Evolutionary conservation across 2,888 invertebrate species (phyloP).

Genomic region (Lamproptera curius): DNA sequence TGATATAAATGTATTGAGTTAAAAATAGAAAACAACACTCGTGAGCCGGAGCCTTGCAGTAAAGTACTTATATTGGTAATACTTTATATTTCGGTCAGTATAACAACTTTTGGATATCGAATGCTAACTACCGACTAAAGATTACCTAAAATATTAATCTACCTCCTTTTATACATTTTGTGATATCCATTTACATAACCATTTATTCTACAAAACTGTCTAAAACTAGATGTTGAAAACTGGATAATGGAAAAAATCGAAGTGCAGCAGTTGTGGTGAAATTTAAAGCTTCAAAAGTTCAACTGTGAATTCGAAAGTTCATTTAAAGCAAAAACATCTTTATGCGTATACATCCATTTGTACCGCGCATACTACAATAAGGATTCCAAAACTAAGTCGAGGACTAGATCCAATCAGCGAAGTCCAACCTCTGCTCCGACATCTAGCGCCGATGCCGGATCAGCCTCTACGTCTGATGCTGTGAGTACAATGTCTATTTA

Average conservation of each 20-base stretch:
- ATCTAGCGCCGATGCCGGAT: constrained; percentile 16
- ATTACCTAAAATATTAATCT: too few species aligned
- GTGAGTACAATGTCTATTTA: constrained; percentile 3
- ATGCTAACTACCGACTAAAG: too few species aligned
- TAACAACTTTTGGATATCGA: too few species aligned
- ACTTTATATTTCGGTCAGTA: too few species aligned
- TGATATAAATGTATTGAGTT: too few species aligned
- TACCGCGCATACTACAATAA: constrained; percentile 15
- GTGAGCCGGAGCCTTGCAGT: too few species aligned
- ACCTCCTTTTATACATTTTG: too few species aligned
- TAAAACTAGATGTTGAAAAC: too few species aligned
- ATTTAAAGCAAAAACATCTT: constrained; percentile 17
- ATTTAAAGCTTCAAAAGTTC: constrained; percentile 25
- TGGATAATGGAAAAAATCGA: constrained; percentile 17
- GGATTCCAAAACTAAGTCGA: constrained; percentile 18
- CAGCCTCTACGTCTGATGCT: constrained; percentile 14
- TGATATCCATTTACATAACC: too few species aligned
- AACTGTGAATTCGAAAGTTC: constrained; percentile 21
- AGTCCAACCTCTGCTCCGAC: constrained; percentile 8
- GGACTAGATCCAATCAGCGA: constrained; percentile 9
- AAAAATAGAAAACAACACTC: too few species aligned
- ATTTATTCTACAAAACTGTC: too few species aligned
- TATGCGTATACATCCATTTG: constrained; percentile 16
- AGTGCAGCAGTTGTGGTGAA: constrained; percentile 21
- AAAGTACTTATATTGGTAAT: too few species aligned